Evolutionary conservation across 2,797 vertebrate species (phyloP).

Genomic region (Harpagifer antarcticus): DNA sequence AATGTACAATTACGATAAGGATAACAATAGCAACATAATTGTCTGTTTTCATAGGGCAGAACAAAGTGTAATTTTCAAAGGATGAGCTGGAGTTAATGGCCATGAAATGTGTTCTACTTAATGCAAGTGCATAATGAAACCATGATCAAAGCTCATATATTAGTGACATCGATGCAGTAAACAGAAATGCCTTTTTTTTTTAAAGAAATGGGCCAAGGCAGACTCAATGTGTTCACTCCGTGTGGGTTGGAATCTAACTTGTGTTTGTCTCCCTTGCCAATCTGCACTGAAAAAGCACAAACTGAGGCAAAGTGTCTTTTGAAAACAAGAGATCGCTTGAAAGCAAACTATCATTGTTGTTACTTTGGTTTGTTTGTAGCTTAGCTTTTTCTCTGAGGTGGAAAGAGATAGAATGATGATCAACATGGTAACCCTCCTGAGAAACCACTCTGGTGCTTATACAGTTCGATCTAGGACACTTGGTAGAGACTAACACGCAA

Average conservation of each 20-base stretch:
- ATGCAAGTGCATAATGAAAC: constrained; percentile 24
- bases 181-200: constrained; percentile 27
- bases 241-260: constrained; percentile 36
- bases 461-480: constrained; percentile 30
- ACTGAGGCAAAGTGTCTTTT: constrained; percentile 20
- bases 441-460: constrained; percentile 2
- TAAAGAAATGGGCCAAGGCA: constrained; percentile 46
- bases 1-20: not conserved
- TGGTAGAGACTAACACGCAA: constrained; percentile 17
- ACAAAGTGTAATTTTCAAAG: constrained; percentile 21
- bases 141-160: constrained; percentile 51
- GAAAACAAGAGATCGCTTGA: constrained; percentile 18
- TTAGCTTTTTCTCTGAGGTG: not conserved
- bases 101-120: constrained; percentile 27
- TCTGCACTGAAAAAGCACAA: constrained; percentile 29
- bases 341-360: constrained; percentile 13
- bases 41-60: not conserved
- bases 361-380: constrained; percentile 25
- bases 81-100: constrained; percentile 29
- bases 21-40: not conserved
- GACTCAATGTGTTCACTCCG: not conserved
- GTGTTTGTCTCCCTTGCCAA: constrained; percentile 24
- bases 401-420: constrained; percentile 9
- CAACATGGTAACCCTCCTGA: constrained; percentile 10
- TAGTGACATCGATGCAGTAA: constrained; percentile 41